A percentile compares a stretch with the other conserved stretches of the same genome.
phyloP scores from a whole-genome alignment of 2,113 vertebrate species.

The Ursus arctos region DNA sequence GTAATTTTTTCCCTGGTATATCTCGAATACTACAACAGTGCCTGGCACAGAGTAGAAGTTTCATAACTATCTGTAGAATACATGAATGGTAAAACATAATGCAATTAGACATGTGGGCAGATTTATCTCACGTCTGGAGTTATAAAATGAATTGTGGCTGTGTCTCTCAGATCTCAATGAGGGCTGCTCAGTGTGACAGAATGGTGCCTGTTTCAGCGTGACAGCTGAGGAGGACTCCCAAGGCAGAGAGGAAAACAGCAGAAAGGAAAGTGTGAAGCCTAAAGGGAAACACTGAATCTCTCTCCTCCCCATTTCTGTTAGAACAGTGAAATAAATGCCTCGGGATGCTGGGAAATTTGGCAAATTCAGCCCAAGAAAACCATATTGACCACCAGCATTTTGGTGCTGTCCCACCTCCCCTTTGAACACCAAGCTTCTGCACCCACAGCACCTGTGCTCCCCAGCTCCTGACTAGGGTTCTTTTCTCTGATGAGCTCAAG shows the following conservation, averaged over 20 bases:
- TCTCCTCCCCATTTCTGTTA: not conserved
- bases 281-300: not conserved
- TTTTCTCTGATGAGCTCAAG: not conserved
- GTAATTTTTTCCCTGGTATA: not conserved
- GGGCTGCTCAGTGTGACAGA: not conserved
- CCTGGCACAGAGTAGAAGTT: not conserved
- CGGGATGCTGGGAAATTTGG: not conserved
- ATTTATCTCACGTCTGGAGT: not conserved
- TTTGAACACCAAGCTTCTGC: not conserved
- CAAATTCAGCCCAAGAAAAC: not conserved
- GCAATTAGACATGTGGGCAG: not conserved
- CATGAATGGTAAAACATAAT: not conserved
- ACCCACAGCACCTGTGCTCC: rapidly evolving
- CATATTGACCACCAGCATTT: no score
- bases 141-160: not conserved
- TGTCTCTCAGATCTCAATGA: not conserved
- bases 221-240: not conserved
- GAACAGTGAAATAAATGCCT: not conserved
- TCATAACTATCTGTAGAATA: not conserved
- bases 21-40: not conserved
- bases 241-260: not conserved
- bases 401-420: not conserved
- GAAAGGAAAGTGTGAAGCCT: not conserved
- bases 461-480: not conserved
- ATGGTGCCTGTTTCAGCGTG: not conserved